phyloP scores from a whole-genome alignment of 92 coral and sea anemone genomes.

The Palythoa caribaeorum region DNA sequence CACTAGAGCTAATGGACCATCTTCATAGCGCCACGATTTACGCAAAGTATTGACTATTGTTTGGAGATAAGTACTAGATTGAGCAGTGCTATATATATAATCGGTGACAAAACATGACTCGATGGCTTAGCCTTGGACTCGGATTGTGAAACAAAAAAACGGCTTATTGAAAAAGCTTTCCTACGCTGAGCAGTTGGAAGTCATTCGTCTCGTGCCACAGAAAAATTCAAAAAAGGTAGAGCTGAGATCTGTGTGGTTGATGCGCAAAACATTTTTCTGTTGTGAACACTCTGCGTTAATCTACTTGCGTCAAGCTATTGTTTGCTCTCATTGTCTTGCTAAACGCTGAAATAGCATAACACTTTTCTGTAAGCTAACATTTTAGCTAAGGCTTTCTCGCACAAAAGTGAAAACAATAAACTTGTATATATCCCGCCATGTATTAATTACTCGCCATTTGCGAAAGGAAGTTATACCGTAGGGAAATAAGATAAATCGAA shows the following conservation, averaged over 20 bases:
- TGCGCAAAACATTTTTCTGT: constrained; percentile 2
- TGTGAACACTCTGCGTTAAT: constrained; percentile 19
- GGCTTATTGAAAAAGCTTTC: not conserved
- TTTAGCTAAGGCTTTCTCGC: constrained; percentile 13
- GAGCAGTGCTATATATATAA: not conserved
- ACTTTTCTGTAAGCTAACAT: constrained; percentile 28
- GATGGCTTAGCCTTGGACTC: not conserved
- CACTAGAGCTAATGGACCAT: not conserved
- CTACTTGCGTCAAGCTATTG: constrained; percentile 47
- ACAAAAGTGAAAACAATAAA: constrained; percentile 68
- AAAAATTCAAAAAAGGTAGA: not conserved
- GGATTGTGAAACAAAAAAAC: not conserved
- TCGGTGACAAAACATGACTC: not conserved
- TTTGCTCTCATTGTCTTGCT: constrained; percentile 19
- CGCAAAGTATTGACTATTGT: constrained; percentile 13
- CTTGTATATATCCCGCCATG: constrained; percentile 68
- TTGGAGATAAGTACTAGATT: constrained; percentile 19
- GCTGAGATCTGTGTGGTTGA: constrained; percentile 4
- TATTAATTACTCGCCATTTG: constrained; percentile 74
- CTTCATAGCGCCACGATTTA: constrained; percentile 6
- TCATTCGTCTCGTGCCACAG: not conserved
- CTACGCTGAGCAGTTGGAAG: too few relatives aligned
- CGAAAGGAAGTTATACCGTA: constrained; percentile 63
- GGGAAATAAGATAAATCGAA: constrained; percentile 65
- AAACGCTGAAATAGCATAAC: constrained; percentile 45